Conservation (phyloP, 2,888 invertebrate species). For the Nomada hirtipes region DNA sequence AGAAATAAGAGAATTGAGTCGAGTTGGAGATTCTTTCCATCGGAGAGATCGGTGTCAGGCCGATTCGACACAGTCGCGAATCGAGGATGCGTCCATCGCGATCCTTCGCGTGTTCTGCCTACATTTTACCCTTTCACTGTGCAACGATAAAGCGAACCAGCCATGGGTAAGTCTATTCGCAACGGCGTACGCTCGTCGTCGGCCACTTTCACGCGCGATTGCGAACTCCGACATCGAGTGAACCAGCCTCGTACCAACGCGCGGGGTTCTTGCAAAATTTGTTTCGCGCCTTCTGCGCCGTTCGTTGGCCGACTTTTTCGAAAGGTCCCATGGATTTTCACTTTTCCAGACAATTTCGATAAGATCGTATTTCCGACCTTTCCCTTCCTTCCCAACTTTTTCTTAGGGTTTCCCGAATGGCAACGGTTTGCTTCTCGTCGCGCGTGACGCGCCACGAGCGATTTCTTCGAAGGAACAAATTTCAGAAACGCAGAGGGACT, state of each 20-base stretch:
- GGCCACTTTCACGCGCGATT: slow-evolving; percentile 74
- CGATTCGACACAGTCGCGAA: slow-evolving; percentile 24
- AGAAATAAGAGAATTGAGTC: no score
- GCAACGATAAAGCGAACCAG: slow-evolving; percentile 44
- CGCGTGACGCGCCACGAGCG: no score
- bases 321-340: neutral
- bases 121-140: slow-evolving; percentile 63
- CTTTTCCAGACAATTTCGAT: neutral
- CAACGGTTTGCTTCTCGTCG: no score
- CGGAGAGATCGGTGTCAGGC: slow-evolving; percentile 26
- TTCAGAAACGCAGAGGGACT: no score
- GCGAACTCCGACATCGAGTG: slow-evolving; percentile 45
- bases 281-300: slow-evolving; percentile 16
- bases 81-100: slow-evolving; percentile 18
- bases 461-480: no score
- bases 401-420: no score
- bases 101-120: slow-evolving; percentile 32
- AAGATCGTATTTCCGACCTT: no score
- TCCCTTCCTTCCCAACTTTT: no score
- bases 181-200: slow-evolving; percentile 36
- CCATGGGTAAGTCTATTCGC: slow-evolving; percentile 32
- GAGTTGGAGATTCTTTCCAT: neutral
- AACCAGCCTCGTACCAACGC: slow-evolving; percentile 27
- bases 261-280: slow-evolving; percentile 49
- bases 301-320: slow-evolving; percentile 38